Evolutionary conservation across 2,113 vertebrate species (phyloP).

Genomic region (Scytalopus superciliaris): DNA sequence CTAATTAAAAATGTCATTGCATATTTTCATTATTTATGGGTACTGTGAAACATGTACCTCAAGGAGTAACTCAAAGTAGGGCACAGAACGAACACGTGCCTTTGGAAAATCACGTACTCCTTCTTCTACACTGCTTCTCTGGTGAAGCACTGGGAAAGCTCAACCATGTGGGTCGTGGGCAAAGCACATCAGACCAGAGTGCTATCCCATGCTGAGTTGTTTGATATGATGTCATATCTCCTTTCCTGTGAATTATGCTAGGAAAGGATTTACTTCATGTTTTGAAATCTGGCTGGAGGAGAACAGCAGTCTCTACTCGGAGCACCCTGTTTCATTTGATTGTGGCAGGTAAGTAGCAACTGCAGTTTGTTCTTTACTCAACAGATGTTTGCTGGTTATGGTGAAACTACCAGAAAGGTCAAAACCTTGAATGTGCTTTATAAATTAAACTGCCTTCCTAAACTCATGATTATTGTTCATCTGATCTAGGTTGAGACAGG

Average conservation of each 20-base stretch:
- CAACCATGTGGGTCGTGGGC: fast-evolving
- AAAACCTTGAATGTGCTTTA: neutral
- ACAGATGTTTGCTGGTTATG: neutral
- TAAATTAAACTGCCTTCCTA: neutral
- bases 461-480: neutral
- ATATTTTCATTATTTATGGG: neutral
- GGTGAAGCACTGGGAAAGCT: neutral
- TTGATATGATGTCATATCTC: fast-evolving
- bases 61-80: neutral
- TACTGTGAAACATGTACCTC: neutral
- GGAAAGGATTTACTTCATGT: neutral
- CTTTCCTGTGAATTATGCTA: neutral
- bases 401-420: neutral
- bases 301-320: neutral
- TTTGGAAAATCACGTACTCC: neutral
- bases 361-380: neutral
- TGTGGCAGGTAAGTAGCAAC: neutral
- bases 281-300: neutral
- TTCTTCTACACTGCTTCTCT: neutral
- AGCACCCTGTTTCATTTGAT: neutral
- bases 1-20: neutral
- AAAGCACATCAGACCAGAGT: neutral
- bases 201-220: fast-evolving
- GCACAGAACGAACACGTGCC: neutral
- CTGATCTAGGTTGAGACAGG: neutral